phyloP scores from a whole-genome alignment of 2,797 vertebrate species.

The Rhabdophis nuchalis region DNA sequence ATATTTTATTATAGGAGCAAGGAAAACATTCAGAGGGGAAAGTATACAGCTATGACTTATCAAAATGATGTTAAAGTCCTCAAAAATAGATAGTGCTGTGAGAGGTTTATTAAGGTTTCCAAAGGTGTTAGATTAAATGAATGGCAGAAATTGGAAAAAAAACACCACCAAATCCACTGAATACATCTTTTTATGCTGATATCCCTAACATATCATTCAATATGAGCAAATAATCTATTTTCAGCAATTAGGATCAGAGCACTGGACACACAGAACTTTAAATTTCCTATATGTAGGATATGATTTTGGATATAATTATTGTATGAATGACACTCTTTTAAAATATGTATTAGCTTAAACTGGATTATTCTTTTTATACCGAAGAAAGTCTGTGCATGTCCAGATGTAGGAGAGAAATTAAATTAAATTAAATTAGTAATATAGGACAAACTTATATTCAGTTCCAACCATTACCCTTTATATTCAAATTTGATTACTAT shows the following conservation, averaged over 20 bases:
- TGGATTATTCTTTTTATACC: background rate
- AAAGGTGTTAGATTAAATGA: background rate
- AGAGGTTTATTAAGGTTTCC: background rate
- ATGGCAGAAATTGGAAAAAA: background rate
- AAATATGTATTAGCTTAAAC: background rate
- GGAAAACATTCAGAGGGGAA: background rate
- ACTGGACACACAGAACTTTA: background rate
- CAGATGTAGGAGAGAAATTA: background rate
- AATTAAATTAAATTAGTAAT: conserved; percentile 27
- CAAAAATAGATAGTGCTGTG: background rate
- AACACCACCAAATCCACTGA: background rate
- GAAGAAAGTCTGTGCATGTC: background rate
- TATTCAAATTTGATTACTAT: conserved; percentile 15
- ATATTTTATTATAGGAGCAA: background rate
- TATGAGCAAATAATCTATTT: background rate
- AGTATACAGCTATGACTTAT: background rate
- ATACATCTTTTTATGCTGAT: background rate
- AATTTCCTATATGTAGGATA: background rate
- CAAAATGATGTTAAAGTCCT: background rate
- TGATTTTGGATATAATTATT: conserved; percentile 6
- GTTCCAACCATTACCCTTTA: conserved; percentile 23
- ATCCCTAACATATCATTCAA: background rate
- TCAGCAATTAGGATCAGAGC: background rate
- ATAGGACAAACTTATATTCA: conserved; percentile 10
- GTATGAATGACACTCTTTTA: background rate